These are phyloP conservation scores for Chaetoderma sp. DNA, from an alignment of 2,888 invertebrate species.

Conservation along the genomic window DNA sequence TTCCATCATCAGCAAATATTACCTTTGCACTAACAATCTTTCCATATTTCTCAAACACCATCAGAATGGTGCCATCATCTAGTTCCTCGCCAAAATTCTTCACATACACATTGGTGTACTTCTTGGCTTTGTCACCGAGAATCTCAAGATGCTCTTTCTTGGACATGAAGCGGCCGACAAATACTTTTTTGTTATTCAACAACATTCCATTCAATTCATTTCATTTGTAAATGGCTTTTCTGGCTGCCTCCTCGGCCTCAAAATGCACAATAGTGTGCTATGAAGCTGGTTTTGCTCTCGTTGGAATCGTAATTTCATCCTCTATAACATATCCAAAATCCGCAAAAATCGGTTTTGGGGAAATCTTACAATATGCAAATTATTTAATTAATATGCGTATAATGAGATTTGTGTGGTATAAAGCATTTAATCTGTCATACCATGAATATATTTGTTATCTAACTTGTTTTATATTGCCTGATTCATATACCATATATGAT, in stretches of 20 bases:
- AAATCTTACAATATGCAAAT: no score
- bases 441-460: no score
- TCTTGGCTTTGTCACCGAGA: conserved; percentile 94
- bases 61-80: conserved; percentile 87
- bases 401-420: no score
- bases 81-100: conserved; percentile 98
- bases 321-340: no score
- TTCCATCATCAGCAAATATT: conserved; percentile 81
- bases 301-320: no score
- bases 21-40: conserved; percentile 69
- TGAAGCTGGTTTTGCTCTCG: no score
- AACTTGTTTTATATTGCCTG: no score
- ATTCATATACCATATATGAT: no score
- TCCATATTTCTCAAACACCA: conserved; percentile 94
- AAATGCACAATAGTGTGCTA: no score
- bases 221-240: conserved; percentile 97
- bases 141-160: conserved; percentile 98
- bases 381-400: no score
- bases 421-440: no score
- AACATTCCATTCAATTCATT: conserved; percentile 99
- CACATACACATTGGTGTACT: conserved; percentile 97
- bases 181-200: conserved; percentile 95
- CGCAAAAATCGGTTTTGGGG: no score
- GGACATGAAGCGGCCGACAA: conserved; percentile 94
- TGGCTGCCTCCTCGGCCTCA: conserved; percentile 97